A percentile compares a stretch with the other conserved stretches of the same genome.
Evolutionary conservation across 2,113 vertebrate species (phyloP).

Genomic region (Ameiurus melas): DNA sequence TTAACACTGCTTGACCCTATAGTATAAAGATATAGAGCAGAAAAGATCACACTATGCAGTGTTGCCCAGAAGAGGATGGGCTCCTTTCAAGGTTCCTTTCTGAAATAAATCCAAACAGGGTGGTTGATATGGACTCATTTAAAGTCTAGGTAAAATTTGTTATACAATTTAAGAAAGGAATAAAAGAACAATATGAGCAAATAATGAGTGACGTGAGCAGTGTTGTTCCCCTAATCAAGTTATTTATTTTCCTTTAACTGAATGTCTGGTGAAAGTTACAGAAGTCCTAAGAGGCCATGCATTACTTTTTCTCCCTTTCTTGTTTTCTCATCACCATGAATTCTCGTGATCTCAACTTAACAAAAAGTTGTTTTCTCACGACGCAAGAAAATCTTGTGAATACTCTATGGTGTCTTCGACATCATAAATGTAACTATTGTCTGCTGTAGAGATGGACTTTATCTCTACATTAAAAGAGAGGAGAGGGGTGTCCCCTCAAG

Average conservation of each 20-base stretch:
- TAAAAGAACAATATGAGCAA: not conserved
- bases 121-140: not conserved
- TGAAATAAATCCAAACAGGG: not conserved
- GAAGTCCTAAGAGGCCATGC: no score
- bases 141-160: not conserved
- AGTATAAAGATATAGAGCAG: not conserved
- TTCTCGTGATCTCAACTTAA: no score
- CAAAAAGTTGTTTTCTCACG: no score
- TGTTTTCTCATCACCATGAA: no score
- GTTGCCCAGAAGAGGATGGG: not conserved
- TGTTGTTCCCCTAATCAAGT: not conserved
- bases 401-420: no score
- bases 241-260: not conserved
- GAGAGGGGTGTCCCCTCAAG: no score
- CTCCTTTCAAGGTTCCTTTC: not conserved
- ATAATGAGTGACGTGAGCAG: not conserved
- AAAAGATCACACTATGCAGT: not conserved
- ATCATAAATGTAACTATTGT: no score
- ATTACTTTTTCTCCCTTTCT: no score
- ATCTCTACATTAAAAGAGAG: no score
- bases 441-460: no score
- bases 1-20: not conserved
- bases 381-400: no score
- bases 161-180: not conserved
- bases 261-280: not conserved